Percentiles rank a stretch among this genome's conserved stretches.
These are phyloP conservation scores for Caenorhabditis inopinata DNA, from an alignment of 1,140 invertebrate species.

Conservation along the genomic window DNA sequence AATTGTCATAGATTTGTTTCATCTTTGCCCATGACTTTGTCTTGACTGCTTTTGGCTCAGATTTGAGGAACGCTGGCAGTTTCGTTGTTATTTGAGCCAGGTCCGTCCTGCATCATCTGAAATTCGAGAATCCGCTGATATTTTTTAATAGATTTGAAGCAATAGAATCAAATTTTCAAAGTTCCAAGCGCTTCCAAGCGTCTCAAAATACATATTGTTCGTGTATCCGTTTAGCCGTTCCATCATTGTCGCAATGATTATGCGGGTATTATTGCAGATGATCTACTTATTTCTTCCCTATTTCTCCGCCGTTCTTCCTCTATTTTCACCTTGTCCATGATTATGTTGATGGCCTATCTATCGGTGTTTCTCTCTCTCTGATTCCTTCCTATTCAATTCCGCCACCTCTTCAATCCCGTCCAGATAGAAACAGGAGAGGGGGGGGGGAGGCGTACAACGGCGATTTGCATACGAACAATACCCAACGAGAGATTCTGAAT, in stretches of 20 bases:
- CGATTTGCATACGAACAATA: conserved; percentile 28
- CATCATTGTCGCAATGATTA: background rate
- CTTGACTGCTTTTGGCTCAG: no score
- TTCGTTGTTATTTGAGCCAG: no score
- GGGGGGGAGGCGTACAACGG: background rate
- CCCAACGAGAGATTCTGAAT: background rate
- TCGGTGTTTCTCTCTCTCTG: background rate
- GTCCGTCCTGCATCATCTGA: no score
- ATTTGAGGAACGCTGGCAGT: no score
- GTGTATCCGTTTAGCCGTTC: background rate
- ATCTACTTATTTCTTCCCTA: background rate
- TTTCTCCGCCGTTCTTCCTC: background rate
- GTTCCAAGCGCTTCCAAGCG: no score
- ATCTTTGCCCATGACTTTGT: no score
- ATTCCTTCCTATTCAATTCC: background rate
- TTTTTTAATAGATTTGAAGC: no score
- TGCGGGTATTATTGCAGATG: conserved; percentile 15
- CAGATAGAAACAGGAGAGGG: background rate
- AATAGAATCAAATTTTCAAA: no score
- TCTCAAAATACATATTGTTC: no score
- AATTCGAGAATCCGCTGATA: no score
- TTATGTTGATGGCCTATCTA: background rate
- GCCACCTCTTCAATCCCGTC: background rate
- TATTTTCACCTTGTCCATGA: background rate
- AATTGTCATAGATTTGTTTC: no score